A percentile compares a stretch with the other conserved stretches of the same genome.
phyloP scores from a whole-genome alignment of 2,113 vertebrate species.

The Pelecanoides urinatrix region DNA sequence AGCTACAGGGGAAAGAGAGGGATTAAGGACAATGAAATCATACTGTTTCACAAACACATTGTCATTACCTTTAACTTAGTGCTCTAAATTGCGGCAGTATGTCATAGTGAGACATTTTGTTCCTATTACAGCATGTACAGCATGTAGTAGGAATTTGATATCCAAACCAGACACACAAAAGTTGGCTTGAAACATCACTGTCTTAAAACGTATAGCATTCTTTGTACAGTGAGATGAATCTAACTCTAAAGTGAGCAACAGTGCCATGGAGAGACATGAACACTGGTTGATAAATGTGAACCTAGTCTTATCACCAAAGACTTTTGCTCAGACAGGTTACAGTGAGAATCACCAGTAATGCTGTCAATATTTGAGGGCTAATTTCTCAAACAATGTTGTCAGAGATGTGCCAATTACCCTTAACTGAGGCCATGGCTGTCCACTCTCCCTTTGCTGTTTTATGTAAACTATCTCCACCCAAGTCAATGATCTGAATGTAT shows the following conservation, averaged over 20 bases:
- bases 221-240: not conserved
- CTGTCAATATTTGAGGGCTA: not conserved
- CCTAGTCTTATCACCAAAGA: not conserved
- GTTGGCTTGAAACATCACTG: not conserved
- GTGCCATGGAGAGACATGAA: rapidly evolving
- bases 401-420: not conserved
- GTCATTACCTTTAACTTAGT: not conserved
- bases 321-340: not conserved
- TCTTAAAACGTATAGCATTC: not conserved
- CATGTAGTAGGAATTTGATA: constrained; percentile 20
- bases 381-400: not conserved
- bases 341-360: not conserved
- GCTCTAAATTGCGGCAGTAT: not conserved
- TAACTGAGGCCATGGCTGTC: not conserved
- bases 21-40: constrained; percentile 7
- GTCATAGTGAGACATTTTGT: not conserved
- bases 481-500: not conserved
- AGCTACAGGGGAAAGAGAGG: not conserved
- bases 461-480: not conserved
- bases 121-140: not conserved
- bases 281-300: not conserved
- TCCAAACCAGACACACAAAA: not conserved
- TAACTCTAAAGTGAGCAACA: not conserved
- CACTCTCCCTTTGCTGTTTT: not conserved
- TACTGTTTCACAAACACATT: not conserved